phyloP scores from a whole-genome alignment of 1,140 invertebrate genomes.

The Liolophura sinensis region DNA sequence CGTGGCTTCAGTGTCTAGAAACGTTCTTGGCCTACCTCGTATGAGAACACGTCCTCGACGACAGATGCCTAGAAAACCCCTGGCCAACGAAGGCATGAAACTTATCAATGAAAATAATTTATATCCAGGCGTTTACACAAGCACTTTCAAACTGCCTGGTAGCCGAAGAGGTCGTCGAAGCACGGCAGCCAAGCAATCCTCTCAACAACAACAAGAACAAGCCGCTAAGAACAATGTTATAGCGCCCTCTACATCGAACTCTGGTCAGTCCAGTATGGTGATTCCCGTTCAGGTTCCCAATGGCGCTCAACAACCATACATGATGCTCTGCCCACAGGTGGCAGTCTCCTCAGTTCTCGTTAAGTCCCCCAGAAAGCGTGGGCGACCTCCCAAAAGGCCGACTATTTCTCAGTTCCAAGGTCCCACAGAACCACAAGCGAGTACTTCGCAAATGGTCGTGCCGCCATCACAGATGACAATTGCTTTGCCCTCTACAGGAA shows the following conservation, averaged over 20 bases:
- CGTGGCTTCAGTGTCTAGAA: too few relatives aligned
- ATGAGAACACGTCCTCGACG: too few relatives aligned
- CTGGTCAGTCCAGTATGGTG: neutral
- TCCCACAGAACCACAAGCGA: conserved; percentile 18
- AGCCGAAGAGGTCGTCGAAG: conserved; percentile 40
- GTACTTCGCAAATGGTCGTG: neutral
- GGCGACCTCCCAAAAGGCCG: conserved; percentile 44
- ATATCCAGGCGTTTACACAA: conserved; percentile 48
- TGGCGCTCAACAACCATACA: conserved; percentile 16
- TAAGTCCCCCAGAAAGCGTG: conserved; percentile 36
- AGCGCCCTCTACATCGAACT: neutral
- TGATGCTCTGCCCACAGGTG: conserved; percentile 43
- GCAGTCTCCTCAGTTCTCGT: conserved; percentile 20
- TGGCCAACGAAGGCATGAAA: conserved; percentile 37
- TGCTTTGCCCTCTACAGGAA: neutral
- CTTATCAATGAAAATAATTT: conserved; percentile 44
- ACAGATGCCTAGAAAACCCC: too few relatives aligned
- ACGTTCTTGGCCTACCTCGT: too few relatives aligned
- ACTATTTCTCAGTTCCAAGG: conserved; percentile 34
- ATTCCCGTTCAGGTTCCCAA: neutral
- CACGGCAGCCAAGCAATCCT: conserved; percentile 9
- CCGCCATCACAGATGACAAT: neutral
- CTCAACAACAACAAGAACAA: neutral
- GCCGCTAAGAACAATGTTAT: neutral
- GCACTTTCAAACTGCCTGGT: conserved; percentile 50